Percentiles rank a stretch among this genome's conserved stretches.
Conservation (phyloP, 1,140 invertebrate species). For the Drosophila asahinai region DNA sequence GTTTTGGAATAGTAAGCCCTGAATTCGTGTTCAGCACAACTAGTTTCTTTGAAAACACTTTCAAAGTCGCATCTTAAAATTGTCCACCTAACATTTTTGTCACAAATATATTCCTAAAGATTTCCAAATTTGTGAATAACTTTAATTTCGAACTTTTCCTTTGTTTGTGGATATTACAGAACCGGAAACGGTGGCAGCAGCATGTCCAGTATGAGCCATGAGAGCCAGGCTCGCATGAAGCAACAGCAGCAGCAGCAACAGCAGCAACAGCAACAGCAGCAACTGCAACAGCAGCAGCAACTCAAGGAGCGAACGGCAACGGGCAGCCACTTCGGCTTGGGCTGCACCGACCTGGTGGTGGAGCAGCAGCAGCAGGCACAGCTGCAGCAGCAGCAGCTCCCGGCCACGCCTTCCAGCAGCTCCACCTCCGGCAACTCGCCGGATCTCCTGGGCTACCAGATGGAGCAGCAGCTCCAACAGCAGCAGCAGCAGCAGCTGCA, state of each 20-base stretch:
- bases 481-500: conserved; percentile 59
- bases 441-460: conserved; percentile 62
- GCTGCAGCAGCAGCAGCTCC: conserved; percentile 53
- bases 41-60: no score
- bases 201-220: conserved; percentile 82
- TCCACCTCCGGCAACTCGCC: conserved; percentile 76
- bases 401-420: conserved; percentile 67
- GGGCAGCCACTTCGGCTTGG: conserved; percentile 41
- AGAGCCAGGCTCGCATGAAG: conserved; percentile 81
- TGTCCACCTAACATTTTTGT: background rate
- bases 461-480: conserved; percentile 65
- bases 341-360: conserved; percentile 56
- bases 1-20: no score
- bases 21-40: no score
- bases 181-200: conserved; percentile 54
- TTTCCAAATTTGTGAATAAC: no score
- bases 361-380: conserved; percentile 60
- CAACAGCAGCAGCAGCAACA: conserved; percentile 75
- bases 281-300: conserved; percentile 66
- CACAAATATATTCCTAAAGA: background rate
- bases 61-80: no score
- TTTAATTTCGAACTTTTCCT: background rate
- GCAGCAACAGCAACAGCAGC: conserved; percentile 66
- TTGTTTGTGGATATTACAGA: conserved; percentile 41
- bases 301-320: conserved; percentile 50